A percentile compares a stretch with the other conserved stretches of the same genome.
Conservation (phyloP, 2,113 vertebrate species). For the Rhizomys pruinosus region DNA sequence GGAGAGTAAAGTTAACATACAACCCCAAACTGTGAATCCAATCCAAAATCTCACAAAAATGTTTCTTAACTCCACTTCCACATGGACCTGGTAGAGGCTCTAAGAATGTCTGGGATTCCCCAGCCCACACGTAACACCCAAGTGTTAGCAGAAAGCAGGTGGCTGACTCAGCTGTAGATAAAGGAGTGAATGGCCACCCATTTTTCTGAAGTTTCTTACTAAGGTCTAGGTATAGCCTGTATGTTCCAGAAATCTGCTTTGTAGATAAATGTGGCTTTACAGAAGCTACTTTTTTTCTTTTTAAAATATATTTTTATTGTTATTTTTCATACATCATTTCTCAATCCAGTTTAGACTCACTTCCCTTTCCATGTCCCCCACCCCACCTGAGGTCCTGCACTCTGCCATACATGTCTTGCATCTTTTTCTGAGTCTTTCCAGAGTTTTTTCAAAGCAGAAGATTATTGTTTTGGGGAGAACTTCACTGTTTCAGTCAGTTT, state of each 20-base stretch:
- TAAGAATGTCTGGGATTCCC: neutral
- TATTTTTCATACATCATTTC: too few species aligned
- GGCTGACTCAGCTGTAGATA: neutral
- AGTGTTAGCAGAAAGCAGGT: neutral
- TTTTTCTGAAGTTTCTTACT: accelerated
- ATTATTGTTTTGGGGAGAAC: too few species aligned
- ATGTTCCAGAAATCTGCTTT: neutral
- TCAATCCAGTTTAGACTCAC: too few species aligned
- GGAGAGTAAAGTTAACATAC: neutral
- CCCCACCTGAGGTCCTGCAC: too few species aligned
- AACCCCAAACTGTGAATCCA: neutral
- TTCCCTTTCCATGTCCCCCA: too few species aligned
- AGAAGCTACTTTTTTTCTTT: neutral
- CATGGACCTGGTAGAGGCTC: neutral
- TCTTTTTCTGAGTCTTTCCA: too few species aligned
- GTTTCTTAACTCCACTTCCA: neutral
- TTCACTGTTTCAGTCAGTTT: too few species aligned
- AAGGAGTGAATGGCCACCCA: neutral
- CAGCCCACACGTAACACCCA: neutral
- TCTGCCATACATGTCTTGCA: too few species aligned
- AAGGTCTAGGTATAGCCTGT: neutral
- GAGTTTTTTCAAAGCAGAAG: too few species aligned
- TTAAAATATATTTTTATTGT: neutral
- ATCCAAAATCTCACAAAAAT: neutral
- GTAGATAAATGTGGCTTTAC: neutral